phyloP scores from a whole-genome alignment of 2,888 invertebrate species.

The Temnothorax rugatulus region DNA sequence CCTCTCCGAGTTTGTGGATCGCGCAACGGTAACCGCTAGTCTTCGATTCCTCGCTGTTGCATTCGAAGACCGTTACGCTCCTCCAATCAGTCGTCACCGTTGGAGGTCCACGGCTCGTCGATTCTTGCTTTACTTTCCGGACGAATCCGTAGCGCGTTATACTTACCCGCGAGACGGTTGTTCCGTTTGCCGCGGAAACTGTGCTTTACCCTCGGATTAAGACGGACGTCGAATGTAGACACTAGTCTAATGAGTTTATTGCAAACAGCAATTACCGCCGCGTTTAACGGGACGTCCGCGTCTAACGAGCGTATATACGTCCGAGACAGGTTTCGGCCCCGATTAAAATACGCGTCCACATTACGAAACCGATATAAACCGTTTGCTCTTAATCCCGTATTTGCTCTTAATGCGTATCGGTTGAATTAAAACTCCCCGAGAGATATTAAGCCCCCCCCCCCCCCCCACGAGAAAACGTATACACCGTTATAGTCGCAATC shows the following conservation, averaged over 20 bases:
- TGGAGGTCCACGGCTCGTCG: conserved; percentile 70
- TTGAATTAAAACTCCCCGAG: background rate
- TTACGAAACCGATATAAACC: conserved; percentile 35
- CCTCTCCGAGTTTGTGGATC: conserved; percentile 83
- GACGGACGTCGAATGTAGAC: background rate
- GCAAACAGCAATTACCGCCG: conserved; percentile 7
- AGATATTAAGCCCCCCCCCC: background rate
- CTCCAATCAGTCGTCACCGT: conserved; percentile 74
- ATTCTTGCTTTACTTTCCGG: conserved; percentile 53
- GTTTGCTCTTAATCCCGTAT: conserved; percentile 37
- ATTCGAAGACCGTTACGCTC: conserved; percentile 84
- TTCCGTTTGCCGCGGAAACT: background rate
- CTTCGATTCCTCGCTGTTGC: conserved; percentile 72
- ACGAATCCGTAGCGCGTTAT: background rate
- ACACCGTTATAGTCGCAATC: conserved; percentile 18
- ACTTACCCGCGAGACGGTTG: background rate
- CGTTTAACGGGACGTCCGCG: conserved; percentile 26
- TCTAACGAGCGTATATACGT: conserved; percentile 4
- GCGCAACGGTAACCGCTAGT: conserved; percentile 82
- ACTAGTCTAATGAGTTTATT: conserved; percentile 4
- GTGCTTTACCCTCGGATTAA: background rate
- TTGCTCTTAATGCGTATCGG: conserved; percentile 16
- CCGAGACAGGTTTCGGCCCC: conserved; percentile 3
- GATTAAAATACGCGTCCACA: conserved; percentile 19
- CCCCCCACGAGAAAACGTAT: background rate